Conservation (phyloP, 2,797 vertebrate species). For the Gymnocypris eckloni region DNA sequence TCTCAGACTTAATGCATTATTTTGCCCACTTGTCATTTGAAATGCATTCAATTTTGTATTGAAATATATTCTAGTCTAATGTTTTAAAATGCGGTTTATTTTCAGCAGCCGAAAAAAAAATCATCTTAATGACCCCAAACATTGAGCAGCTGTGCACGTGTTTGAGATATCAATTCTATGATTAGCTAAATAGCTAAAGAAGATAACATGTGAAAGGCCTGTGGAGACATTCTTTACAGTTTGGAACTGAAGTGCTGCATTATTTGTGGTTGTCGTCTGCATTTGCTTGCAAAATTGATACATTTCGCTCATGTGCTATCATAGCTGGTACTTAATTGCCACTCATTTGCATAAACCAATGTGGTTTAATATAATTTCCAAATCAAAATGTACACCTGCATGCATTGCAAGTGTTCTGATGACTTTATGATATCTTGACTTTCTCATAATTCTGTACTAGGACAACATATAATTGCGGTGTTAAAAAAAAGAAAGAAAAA, state of each 20-base stretch:
- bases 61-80: not conserved
- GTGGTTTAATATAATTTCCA: not conserved
- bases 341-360: not conserved
- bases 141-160: not conserved
- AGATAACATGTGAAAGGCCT: not conserved
- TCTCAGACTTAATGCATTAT: not conserved
- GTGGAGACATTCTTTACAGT: not conserved
- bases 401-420: not conserved
- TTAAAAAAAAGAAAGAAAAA: not conserved
- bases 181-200: not conserved
- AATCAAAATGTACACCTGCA: not conserved
- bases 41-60: not conserved
- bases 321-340: not conserved
- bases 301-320: not conserved
- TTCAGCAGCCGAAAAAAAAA: not conserved
- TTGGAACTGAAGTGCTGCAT: not conserved
- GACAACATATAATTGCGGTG: not conserved
- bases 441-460: not conserved
- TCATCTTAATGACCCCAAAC: not conserved
- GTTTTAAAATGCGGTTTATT: not conserved
- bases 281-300: not conserved
- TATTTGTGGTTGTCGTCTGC: not conserved
- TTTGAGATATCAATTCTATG: not conserved
- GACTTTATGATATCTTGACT: constrained; percentile 2
- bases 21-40: not conserved